phyloP scores from a whole-genome alignment of 2,113 vertebrate genomes.

The Podarcis muralis region DNA sequence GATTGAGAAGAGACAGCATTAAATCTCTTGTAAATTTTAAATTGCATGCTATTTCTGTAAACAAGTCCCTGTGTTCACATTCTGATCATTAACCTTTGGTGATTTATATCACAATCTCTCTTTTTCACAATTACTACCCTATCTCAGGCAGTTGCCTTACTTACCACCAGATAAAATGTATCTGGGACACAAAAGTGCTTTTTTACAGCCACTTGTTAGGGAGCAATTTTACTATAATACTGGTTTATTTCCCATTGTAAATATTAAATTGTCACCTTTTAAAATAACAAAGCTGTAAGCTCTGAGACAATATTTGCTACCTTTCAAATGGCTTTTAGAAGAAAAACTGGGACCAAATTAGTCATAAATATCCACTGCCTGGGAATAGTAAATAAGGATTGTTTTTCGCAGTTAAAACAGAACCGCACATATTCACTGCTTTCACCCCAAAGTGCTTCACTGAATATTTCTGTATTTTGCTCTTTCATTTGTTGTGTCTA shows the following conservation, averaged over 20 bases:
- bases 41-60: conserved; percentile 79
- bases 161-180: conserved; percentile 51
- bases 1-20: conserved; percentile 86
- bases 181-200: conserved; percentile 48
- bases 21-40: conserved; percentile 86
- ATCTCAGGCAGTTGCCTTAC: conserved; percentile 40
- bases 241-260: conserved; percentile 34
- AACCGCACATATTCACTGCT: background rate
- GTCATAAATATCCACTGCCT: background rate
- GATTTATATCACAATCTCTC: conserved; percentile 73
- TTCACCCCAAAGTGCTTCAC: background rate
- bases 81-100: conserved; percentile 81
- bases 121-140: conserved; percentile 64
- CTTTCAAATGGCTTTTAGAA: conserved; percentile 17
- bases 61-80: conserved; percentile 79
- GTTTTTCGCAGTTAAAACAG: background rate
- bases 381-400: background rate
- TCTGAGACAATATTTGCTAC: background rate
- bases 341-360: background rate
- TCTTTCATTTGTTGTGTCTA: background rate
- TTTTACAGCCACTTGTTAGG: conserved; percentile 57
- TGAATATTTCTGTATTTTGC: background rate
- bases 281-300: conserved; percentile 11
- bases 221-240: conserved; percentile 40
- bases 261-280: conserved; percentile 27